Evolutionary conservation across 2,797 vertebrate species (phyloP), one percentile per base, ranked within the genome.

Genomic region (Falco concolor): DNA sequence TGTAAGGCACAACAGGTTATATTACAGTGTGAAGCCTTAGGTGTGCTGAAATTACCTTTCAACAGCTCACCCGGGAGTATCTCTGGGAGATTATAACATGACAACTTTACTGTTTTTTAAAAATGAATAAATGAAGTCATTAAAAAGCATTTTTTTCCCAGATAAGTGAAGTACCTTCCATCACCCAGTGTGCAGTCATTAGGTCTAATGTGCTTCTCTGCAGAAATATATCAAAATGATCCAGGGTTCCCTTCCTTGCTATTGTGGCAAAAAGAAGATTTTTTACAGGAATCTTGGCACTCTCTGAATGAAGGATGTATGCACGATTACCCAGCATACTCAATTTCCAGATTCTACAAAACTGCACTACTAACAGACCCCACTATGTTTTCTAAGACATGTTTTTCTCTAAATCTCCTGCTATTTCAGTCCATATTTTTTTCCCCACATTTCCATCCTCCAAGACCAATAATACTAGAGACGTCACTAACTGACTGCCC

Each of bases 81-180:
- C 90, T 97, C 86, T 84, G 42, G 56, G 85, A 97, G 95, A 96
- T 94, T 97, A 97, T 90, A 97, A 92, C 93, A 92, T 96, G 91
- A 94, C 84, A 96, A 93, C 94, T 97, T 97, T 64, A 96, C 53
- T 84, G 69, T 36, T 93, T 95, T 95, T 70, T 82, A 96, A 95
- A 96, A 97, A 96, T 90, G 93, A 96, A 96, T 93, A 97, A 97
- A 96, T 94, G 86, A 97, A 97, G 77, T 96, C 96, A 97, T 97
- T 97, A 96, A 96, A 97, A 96, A 96, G 34, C 67, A 84, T 96
- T 97, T 97, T 97, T 95, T 94, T 63, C 54, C 89, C 63, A 89
- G 82, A 95, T 96, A 97, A 96, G 95, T 92, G 95, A 97, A 96
- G 75, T 88, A 36, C 63, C 85, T 97, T 97, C 90, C 63, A 95